Evolutionary conservation across 2,113 vertebrate species (phyloP), one percentile per base, ranked within the genome.

Genomic region (Rana temporaria): DNA sequence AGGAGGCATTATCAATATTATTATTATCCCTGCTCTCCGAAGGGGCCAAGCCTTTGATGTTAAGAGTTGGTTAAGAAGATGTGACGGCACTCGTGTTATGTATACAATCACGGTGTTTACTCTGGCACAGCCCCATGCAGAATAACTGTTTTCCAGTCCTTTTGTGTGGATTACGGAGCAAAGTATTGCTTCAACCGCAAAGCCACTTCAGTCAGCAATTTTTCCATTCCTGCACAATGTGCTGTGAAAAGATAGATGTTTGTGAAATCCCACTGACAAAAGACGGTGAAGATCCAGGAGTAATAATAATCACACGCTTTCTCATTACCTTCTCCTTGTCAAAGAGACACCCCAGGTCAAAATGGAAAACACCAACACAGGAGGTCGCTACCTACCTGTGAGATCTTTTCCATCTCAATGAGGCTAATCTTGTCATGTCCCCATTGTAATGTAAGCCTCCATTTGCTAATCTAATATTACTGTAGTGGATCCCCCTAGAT

Each of bases 181-280:
- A 15, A 65, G 59, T n/a, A 11, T 22, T 14, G 22, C 74, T 53
- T 24, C 60, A 53, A 77, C 74, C 74, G 26, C 74, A 77, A 77
- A 77, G 59, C 60, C 74, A 77, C 74, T 75, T 65, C 60, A 63
- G 74, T 77, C 74, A 77, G 74, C 74, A 77, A 26, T 22, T 64
- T 52, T 64, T 48, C 63, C 59, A 77, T 63, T 77, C 74, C 74
- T 64, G 2, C 34, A 77, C 74, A 52, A 62, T 24, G 18, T 76
- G 73, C 59, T 63, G 38, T 48, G 59, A 76, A 63, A 77, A 8
- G 59, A 77, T 38, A 77, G 38, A 65, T 65, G 38, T 48, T 14
- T 64, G 59, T 53, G 22, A 30, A 65, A 77, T 77, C 22, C 59
- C 57, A 22, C 34, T 65, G 60, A 77, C 34, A 64, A 77, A 65